Evolutionary conservation across 2,797 vertebrate species (phyloP), one percentile per base, ranked within the genome.

Genomic region (Catostomus latipinnis): DNA sequence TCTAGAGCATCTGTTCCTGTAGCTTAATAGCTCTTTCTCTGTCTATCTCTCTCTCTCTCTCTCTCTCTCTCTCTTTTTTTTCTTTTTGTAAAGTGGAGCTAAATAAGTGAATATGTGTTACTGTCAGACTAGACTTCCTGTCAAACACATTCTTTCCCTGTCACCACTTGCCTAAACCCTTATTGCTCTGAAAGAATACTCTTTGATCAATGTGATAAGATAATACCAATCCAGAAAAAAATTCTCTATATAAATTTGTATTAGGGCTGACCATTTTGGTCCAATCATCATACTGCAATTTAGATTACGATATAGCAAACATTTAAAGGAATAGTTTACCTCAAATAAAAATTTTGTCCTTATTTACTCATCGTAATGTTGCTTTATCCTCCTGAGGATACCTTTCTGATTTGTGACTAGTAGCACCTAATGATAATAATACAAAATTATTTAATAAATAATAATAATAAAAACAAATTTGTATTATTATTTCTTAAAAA

Each of bases 161-260:
- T 92, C 86, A 86, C 69, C 90, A 91, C 91, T 87, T 86, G 90
- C 88, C 91, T 89, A 89, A 92, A 91, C 88, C 91, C 52, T 67
- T 89, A 84, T 22, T 80, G 76, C 84, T 88, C 89, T 81, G 56
- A 53, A 84, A 77, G 81, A 89, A 87, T 90, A 91, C 90, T 92
- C 90, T 57, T 22, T 71, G 52, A 72, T 72, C 57, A 56, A 54
- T 49, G 84, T 3, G 76, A 49, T 49, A 83, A 82, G 82, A 82
- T 84, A 88, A 88, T 87, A 86, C 88, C 46, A 52, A 45, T 56
- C 13, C 52, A 1, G 52, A 13, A 0, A 46, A 62, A 71, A 71
- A 69, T 13, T 48, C 58, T 71, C 34, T 34, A 22, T 22, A 22
- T 22, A 22, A 22, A 22, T 22, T 22, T 22, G 22, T 1, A 22